phyloP scores from a whole-genome alignment of 2,888 invertebrate species.

The Nasonovia ribisnigri region DNA sequence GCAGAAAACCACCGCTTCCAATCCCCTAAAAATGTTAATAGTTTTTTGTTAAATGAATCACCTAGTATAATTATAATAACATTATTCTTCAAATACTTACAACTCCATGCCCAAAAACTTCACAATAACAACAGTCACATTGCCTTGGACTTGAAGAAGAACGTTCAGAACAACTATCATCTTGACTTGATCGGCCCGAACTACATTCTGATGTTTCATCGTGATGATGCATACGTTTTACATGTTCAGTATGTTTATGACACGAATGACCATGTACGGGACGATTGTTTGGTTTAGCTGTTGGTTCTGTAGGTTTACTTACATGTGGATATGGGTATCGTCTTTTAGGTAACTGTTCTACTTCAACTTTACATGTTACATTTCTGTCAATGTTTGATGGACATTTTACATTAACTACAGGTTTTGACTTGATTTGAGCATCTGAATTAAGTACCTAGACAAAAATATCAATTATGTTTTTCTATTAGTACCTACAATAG shows the following conservation, averaged over 20 bases:
- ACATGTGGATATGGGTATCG: constrained; percentile 44
- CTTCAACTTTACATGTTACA: constrained; percentile 42
- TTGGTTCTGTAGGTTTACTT: constrained; percentile 33
- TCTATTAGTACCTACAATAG: background rate
- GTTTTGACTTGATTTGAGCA: constrained; percentile 46
- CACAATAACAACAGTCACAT: constrained; percentile 85
- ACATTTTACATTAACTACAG: constrained; percentile 44
- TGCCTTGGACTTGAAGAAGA: constrained; percentile 72
- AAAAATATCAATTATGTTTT: constrained; percentile 23
- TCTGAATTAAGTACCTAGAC: constrained; percentile 41
- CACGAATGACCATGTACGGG: constrained; percentile 64
- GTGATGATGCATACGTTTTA: constrained; percentile 58
- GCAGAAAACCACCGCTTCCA: no score
- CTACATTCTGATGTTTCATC: constrained; percentile 61
- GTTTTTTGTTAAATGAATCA: background rate
- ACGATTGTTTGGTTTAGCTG: constrained; percentile 50
- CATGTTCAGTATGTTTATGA: constrained; percentile 61
- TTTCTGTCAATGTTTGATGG: constrained; percentile 20
- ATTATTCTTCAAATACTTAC: constrained; percentile 69
- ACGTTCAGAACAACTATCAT: constrained; percentile 71
- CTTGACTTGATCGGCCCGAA: constrained; percentile 68
- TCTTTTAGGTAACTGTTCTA: constrained; percentile 56
- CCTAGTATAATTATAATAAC: background rate
- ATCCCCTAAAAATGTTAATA: background rate
- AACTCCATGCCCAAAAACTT: constrained; percentile 84